Conservation (phyloP, 2,113 vertebrate species). For the Odontophorus gujanensis region DNA sequence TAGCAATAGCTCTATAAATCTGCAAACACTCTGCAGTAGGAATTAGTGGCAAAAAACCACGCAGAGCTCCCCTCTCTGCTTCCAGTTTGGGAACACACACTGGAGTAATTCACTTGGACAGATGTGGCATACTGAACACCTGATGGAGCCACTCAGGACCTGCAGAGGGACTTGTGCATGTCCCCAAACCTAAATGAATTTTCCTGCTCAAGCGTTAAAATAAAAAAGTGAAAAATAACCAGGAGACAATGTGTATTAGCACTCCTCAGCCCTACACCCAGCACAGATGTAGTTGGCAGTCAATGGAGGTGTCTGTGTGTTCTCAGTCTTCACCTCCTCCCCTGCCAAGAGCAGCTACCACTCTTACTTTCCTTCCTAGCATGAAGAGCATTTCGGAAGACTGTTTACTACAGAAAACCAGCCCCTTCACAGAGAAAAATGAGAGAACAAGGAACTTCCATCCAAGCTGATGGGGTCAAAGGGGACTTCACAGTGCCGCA, state of each 20-base stretch:
- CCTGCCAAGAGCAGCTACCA: slow-evolving; percentile 15
- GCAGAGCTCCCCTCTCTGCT: neutral
- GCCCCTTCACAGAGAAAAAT: neutral
- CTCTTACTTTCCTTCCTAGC: neutral
- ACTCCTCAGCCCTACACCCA: neutral
- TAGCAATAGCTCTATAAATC: slow-evolving; percentile 47
- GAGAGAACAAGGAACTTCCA: neutral
- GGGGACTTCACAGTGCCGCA: rapidly evolving
- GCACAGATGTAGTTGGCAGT: neutral
- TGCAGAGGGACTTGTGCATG: neutral
- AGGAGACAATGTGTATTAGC: neutral
- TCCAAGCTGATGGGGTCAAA: neutral
- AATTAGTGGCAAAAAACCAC: slow-evolving; percentile 16
- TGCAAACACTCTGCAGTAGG: slow-evolving; percentile 29
- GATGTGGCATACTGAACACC: slow-evolving; percentile 4
- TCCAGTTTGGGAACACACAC: neutral
- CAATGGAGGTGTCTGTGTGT: neutral
- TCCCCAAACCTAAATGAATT: neutral
- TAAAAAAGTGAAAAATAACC: neutral
- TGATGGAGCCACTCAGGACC: neutral
- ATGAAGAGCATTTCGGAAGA: neutral
- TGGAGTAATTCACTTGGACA: neutral
- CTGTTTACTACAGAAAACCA: neutral
- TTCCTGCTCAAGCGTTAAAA: neutral
- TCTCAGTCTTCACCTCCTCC: neutral